A percentile compares a stretch with the other conserved stretches of the same genome.
Conservation (phyloP, 2,113 vertebrate genomes). For the Phylloscopus whistleri region DNA sequence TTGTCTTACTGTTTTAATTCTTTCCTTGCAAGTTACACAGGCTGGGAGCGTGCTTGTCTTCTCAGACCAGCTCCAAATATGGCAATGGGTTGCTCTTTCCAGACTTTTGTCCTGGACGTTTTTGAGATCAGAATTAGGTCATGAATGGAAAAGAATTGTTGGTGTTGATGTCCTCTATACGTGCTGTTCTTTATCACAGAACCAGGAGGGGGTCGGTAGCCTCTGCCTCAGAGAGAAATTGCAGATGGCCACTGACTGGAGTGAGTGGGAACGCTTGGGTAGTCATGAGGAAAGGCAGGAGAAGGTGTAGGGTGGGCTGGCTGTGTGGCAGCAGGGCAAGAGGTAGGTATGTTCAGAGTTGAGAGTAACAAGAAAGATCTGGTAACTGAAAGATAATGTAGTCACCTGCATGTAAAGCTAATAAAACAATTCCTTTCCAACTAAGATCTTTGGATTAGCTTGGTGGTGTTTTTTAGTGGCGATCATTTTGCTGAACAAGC, state of each 20-base stretch:
- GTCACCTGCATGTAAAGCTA: background rate
- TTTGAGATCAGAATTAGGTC: background rate
- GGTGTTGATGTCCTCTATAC: background rate
- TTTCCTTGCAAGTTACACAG: background rate
- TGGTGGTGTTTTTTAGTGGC: background rate
- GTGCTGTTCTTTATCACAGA: background rate
- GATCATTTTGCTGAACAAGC: conserved; percentile 13
- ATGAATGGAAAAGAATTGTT: background rate
- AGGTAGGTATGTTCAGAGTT: background rate
- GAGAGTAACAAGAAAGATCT: background rate
- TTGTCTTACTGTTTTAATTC: conserved; percentile 48
- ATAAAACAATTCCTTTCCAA: background rate
- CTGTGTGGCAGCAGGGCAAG: background rate
- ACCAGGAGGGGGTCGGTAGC: background rate
- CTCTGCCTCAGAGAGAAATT: background rate
- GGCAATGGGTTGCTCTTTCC: background rate
- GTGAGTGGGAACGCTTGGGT: background rate
- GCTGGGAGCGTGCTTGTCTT: background rate
- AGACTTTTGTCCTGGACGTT: background rate
- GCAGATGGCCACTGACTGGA: background rate
- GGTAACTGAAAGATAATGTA: background rate
- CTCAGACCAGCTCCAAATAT: background rate
- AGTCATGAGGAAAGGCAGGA: background rate
- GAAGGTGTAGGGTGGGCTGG: background rate
- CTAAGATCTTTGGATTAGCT: background rate